phyloP scores from a whole-genome alignment of 1,140 invertebrate genomes.

The Pogonognathellus flavescens region DNA sequence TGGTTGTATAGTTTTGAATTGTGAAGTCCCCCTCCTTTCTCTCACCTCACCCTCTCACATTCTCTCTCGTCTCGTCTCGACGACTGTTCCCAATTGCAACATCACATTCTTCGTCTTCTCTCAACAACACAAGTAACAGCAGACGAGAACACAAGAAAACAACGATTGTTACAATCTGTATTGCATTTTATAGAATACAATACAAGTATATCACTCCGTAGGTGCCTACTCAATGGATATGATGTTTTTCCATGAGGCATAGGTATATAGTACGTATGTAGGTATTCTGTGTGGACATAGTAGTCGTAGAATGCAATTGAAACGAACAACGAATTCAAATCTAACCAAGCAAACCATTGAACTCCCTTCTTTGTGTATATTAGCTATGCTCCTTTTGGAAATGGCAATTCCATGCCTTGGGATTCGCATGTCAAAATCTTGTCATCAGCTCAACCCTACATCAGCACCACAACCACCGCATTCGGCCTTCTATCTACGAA shows the following conservation, averaged over 20 bases:
- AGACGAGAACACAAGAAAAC: slow-evolving; percentile 25
- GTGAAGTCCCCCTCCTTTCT: slow-evolving; percentile 35
- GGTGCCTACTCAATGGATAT: not conserved
- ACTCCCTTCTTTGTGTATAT: not conserved
- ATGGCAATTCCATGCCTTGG: slow-evolving; percentile 50
- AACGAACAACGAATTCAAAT: too few species aligned
- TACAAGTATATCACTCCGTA: not conserved
- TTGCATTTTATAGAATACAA: not conserved
- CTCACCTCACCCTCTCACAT: slow-evolving; percentile 44
- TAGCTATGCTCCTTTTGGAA: slow-evolving; percentile 10
- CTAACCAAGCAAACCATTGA: too few species aligned
- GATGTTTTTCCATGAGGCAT: not conserved
- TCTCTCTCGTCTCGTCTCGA: slow-evolving; percentile 23
- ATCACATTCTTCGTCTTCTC: slow-evolving; percentile 40
- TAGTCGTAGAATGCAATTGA: not conserved
- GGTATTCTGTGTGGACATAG: not conserved
- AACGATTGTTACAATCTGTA: slow-evolving; percentile 16
- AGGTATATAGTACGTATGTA: not conserved
- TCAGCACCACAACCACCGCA: slow-evolving; percentile 41
- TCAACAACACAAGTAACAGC: not conserved
- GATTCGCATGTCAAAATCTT: slow-evolving; percentile 54
- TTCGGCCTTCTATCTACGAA: slow-evolving; percentile 19
- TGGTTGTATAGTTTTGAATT: slow-evolving; percentile 13
- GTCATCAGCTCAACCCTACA: slow-evolving; percentile 50
- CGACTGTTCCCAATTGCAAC: slow-evolving; percentile 48